A percentile compares a stretch with the other conserved stretches of the same genome.
phyloP scores from a whole-genome alignment of 2,888 invertebrate genomes.

The Hirtodrosophila alboralis region DNA sequence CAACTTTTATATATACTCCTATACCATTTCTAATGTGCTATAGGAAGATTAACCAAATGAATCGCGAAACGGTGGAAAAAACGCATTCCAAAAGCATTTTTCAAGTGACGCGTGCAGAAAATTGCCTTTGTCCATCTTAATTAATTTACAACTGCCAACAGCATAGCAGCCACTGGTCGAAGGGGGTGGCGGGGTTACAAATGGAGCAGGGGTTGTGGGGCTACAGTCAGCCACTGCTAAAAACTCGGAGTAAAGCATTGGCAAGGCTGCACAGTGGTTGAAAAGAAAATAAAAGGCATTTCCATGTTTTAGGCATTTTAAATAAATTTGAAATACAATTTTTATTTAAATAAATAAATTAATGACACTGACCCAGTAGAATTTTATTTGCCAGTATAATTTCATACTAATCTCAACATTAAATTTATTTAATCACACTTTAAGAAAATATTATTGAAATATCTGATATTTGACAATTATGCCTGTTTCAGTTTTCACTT shows the following conservation, averaged over 20 bases:
- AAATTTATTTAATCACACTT: too few species aligned
- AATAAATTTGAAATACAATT: too few species aligned
- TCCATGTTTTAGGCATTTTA: too few species aligned
- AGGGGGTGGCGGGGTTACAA: rapidly evolving
- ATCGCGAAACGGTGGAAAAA: conserved; percentile 11
- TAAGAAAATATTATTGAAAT: too few species aligned
- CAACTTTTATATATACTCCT: conserved; percentile 5
- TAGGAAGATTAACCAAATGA: conserved; percentile 26
- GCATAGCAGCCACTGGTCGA: background rate
- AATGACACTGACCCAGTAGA: too few species aligned
- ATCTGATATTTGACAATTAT: too few species aligned
- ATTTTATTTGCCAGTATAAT: too few species aligned
- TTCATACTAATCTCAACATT: too few species aligned
- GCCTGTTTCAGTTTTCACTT: too few species aligned
- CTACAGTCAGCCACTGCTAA: too few species aligned
- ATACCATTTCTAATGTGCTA: background rate
- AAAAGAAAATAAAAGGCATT: background rate
- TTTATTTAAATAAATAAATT: too few species aligned
- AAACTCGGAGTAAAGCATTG: conserved; percentile 15
- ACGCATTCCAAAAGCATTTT: conserved; percentile 36
- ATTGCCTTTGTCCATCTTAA: conserved; percentile 77
- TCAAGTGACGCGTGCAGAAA: conserved; percentile 44
- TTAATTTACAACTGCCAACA: conserved; percentile 62
- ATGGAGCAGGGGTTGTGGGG: background rate
- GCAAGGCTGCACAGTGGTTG: conserved; percentile 35